phyloP scores from a whole-genome alignment of 2,113 vertebrate genomes.

The Spermophilus dauricus region DNA sequence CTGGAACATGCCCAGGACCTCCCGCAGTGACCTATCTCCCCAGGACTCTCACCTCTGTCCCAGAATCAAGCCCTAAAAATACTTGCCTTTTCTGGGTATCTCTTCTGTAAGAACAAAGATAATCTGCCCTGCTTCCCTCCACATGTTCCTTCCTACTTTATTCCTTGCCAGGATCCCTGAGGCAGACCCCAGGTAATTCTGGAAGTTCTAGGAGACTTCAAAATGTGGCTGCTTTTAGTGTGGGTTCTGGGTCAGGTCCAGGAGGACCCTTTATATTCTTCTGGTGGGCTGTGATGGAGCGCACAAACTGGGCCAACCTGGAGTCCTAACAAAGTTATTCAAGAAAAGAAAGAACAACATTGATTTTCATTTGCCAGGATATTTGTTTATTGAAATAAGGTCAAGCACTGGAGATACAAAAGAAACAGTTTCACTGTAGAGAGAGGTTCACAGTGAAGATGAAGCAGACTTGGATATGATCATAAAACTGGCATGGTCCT shows the following conservation, averaged over 20 bases:
- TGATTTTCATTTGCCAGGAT: background rate
- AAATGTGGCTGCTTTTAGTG: background rate
- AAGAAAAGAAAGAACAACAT: background rate
- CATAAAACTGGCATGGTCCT: background rate
- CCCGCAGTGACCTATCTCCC: background rate
- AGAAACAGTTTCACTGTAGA: background rate
- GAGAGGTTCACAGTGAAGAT: background rate
- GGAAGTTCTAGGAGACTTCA: background rate
- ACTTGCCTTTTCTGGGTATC: background rate
- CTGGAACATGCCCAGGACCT: background rate
- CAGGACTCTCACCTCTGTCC: background rate
- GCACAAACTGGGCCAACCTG: background rate
- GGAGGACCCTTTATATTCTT: background rate
- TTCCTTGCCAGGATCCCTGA: background rate
- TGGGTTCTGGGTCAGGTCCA: conserved; percentile 10
- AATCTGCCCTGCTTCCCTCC: background rate
- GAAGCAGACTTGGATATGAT: background rate
- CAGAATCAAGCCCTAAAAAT: background rate
- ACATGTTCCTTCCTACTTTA: background rate
- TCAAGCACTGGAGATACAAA: background rate
- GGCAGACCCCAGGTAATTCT: background rate
- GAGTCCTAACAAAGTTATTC: background rate
- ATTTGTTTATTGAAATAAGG: background rate
- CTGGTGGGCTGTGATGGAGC: background rate
- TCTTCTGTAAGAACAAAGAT: background rate